A percentile compares a stretch with the other conserved stretches of the same genome.
phyloP scores from a whole-genome alignment of 2,888 invertebrate species.

The Cactoblastis cactorum region DNA sequence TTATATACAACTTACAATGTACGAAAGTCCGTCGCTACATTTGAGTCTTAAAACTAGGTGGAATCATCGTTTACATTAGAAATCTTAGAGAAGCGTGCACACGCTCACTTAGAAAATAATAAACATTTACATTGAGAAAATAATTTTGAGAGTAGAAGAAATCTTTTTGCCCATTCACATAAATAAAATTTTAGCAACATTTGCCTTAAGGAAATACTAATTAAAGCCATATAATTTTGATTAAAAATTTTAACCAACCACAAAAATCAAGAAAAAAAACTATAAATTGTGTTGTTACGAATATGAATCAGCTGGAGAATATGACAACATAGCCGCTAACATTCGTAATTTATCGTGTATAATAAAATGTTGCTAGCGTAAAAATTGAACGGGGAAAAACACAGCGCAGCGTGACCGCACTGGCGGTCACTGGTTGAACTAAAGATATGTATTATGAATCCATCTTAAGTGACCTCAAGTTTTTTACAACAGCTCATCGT shows the following conservation, averaged over 20 bases:
- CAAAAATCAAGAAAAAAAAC: too few species aligned
- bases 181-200: background rate
- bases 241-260: background rate
- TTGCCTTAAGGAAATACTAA: background rate
- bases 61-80: constrained; percentile 50
- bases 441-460: too few species aligned
- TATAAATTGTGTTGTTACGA: too few species aligned
- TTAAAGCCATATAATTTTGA: background rate
- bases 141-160: constrained; percentile 24
- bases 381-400: too few species aligned
- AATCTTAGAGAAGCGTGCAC: constrained; percentile 32
- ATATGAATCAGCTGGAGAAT: too few species aligned
- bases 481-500: too few species aligned
- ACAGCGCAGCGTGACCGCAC: too few species aligned
- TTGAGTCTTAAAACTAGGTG: constrained; percentile 72
- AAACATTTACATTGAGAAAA: constrained; percentile 17
- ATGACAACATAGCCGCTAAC: too few species aligned
- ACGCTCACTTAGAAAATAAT: constrained; percentile 21
- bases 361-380: too few species aligned
- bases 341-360: too few species aligned
- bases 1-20: constrained; percentile 67
- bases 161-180: background rate
- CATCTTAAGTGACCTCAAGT: too few species aligned
- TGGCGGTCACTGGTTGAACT: too few species aligned
- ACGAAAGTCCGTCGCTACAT: constrained; percentile 63